A percentile compares a stretch with the other conserved stretches of the same genome.
Evolutionary conservation across 1,140 invertebrate genomes (phyloP).

Genomic region (Nylanderia fulva): DNA sequence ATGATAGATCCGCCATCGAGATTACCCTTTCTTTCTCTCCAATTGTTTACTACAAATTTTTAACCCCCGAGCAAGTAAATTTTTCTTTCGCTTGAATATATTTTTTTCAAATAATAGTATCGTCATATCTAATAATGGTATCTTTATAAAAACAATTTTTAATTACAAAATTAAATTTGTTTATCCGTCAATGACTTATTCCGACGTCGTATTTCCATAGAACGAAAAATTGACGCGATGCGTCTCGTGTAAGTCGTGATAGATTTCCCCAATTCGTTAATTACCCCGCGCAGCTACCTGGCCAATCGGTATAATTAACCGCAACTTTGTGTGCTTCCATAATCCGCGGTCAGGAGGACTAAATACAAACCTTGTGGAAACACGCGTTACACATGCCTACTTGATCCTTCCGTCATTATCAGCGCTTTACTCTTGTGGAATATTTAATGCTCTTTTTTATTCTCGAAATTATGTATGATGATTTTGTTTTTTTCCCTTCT

Average conservation of each 20-base stretch:
- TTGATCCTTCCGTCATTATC: neutral
- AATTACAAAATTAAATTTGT: constrained; percentile 66
- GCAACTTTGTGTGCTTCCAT: constrained; percentile 66
- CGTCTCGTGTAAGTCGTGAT: neutral
- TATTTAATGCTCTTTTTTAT: neutral
- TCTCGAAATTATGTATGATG: no score
- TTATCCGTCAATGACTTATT: constrained; percentile 28
- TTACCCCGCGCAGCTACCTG: constrained; percentile 67
- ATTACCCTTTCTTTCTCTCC: no score
- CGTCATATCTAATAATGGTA: no score
- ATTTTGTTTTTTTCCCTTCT: neutral
- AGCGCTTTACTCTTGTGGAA: neutral
- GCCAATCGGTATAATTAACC: constrained; percentile 63
- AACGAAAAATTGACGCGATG: neutral
- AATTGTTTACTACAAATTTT: no score
- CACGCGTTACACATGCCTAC: constrained; percentile 37
- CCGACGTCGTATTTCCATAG: neutral
- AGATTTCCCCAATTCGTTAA: constrained; percentile 69
- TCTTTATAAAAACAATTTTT: constrained; percentile 61
- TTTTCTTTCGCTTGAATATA: neutral
- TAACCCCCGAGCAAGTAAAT: neutral
- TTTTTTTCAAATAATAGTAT: constrained; percentile 11
- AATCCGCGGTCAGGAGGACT: constrained; percentile 63
- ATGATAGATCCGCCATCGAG: constrained; percentile 33
- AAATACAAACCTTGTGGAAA: constrained; percentile 61